A percentile compares a stretch with the other conserved stretches of the same genome.
Evolutionary conservation across 2,797 vertebrate genomes (phyloP).

Genomic region (Graptemys geographica): DNA sequence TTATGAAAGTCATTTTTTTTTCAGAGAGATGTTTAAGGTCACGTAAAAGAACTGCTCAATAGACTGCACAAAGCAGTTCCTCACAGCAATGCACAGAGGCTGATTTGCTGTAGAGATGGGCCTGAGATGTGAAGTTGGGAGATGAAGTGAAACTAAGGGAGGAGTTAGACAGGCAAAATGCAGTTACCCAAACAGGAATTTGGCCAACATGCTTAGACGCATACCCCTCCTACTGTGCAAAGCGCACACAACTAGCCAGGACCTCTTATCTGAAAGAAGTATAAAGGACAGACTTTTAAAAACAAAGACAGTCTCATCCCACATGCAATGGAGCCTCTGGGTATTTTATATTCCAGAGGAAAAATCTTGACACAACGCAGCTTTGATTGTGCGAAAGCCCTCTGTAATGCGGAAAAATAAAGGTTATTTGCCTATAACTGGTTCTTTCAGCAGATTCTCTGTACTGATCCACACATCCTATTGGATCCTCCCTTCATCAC

Average conservation of each 20-base stretch:
- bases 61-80: background rate
- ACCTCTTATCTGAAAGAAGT: background rate
- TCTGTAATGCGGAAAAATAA: background rate
- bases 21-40: background rate
- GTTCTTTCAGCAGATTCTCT: background rate
- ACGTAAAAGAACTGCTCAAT: background rate
- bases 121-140: background rate
- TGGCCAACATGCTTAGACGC: background rate
- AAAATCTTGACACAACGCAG: rapidly evolving
- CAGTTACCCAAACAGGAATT: background rate
- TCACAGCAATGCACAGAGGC: background rate
- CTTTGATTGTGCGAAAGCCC: background rate
- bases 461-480: background rate
- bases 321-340: rapidly evolving
- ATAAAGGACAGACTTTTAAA: rapidly evolving
- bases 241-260: background rate
- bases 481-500: background rate
- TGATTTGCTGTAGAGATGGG: background rate
- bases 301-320: background rate
- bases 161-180: rapidly evolving
- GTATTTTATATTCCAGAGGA: background rate
- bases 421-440: background rate
- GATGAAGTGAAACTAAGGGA: background rate
- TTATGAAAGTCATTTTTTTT: background rate
- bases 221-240: background rate